Evolutionary conservation across 2,888 invertebrate genomes (phyloP), one percentile per base, ranked within the genome.

Genomic region (Odiellus spinosus): DNA sequence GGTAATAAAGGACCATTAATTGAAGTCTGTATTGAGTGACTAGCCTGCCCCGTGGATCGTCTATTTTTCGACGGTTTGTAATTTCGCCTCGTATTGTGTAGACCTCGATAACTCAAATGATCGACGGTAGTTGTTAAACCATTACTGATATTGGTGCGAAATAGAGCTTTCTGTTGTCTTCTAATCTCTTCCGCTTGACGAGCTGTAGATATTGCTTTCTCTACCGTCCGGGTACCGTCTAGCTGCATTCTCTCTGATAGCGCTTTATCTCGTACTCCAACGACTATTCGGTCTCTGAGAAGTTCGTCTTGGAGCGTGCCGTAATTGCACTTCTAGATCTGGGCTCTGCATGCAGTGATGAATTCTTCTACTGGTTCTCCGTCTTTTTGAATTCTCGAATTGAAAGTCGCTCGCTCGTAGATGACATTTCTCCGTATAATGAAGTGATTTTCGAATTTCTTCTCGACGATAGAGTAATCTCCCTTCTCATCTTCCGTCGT

Each of bases 401-500:
- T 50, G 38, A 54, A 54, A 21, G 42, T 48, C 3, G 54, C 54
- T 5, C 54, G 42, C 42, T 55, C 55, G 36, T 46, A 55, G 20
- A 54, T 47, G 1, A 42, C 44, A 34, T 53, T 55, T 11, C 42
- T 41, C 17, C 42, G 40, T 0, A 45, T 39, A 1, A 54, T 35
- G 36, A 55, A 55, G 32, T 54, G 50, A 1, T 21, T 39, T n/a
- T 52, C 49, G 42, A 55, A 55, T 1, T 15, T 38, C 8, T 45
- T 41, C 1, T 48, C 15, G 1, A 55, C 53, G n/a, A 34, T 19
- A 6, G 42, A 36, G 34, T 46, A 54, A n/a, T n/a, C n/a, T 10
- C 44, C 44, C 34, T 51, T 46, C 32, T 11, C 5, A 39, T 51
- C 44, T 1, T 46, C 51, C 1, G 32, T 44, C 2, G 42, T 61